phyloP scores from a whole-genome alignment of 2,113 vertebrate genomes.

The Lipotes vexillifer region DNA sequence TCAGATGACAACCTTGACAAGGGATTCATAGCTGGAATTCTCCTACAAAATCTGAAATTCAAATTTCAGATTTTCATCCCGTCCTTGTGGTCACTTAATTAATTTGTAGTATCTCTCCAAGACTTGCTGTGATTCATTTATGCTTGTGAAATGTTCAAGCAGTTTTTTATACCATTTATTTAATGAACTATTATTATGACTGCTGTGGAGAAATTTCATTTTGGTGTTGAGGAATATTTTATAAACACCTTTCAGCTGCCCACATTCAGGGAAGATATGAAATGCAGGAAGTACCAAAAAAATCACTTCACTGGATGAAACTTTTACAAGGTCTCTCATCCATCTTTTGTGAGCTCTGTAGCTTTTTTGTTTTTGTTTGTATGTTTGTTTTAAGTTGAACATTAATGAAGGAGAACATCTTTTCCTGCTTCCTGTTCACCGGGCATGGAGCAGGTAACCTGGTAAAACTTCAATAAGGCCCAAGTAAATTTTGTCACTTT shows the following conservation, averaged over 20 bases:
- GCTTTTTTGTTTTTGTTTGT: not conserved
- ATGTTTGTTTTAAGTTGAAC: not conserved
- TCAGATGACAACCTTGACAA: not conserved
- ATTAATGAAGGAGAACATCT: not conserved
- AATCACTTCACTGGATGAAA: not conserved
- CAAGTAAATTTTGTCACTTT: conserved; percentile 36
- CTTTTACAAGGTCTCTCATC: not conserved
- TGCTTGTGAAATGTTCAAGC: not conserved
- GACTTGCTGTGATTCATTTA: not conserved
- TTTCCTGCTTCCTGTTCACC: conserved; percentile 49
- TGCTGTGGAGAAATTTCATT: conserved; percentile 36
- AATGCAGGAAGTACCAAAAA: not conserved
- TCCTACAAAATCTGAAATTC: not conserved
- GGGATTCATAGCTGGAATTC: not conserved
- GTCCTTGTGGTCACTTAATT: not conserved
- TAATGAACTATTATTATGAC: conserved; percentile 49
- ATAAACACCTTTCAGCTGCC: conserved; percentile 5
- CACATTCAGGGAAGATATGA: not conserved
- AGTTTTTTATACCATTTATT: not conserved
- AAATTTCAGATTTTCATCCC: not conserved
- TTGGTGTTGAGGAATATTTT: conserved; percentile 23
- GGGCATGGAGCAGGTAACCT: not conserved
- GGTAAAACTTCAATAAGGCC: conserved; percentile 31
- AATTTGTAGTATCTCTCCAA: not conserved
- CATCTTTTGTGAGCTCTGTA: not conserved